A percentile compares a stretch with the other conserved stretches of the same genome.
These are phyloP conservation scores for Aulostomus chinensis DNA, from an alignment of 2,797 vertebrate genomes.

Conservation along the genomic window DNA sequence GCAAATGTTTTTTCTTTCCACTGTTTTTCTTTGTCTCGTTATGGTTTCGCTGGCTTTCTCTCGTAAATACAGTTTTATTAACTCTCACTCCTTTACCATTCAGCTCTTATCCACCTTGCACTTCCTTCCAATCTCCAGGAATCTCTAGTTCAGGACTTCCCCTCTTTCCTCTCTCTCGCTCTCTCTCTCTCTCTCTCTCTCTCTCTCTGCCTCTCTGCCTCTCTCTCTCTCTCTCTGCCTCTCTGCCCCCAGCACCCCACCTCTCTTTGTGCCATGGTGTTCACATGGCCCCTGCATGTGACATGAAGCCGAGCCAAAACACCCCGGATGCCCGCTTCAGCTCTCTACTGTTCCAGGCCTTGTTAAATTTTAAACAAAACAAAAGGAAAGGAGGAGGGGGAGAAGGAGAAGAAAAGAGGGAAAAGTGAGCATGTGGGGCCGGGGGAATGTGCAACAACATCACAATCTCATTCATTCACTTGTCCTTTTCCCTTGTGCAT, in stretches of 20 bases:
- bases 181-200: slow-evolving; percentile 23
- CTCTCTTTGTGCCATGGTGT: slow-evolving; percentile 67
- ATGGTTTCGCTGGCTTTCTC: slow-evolving; percentile 16
- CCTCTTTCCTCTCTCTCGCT: no score
- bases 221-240: slow-evolving; percentile 9
- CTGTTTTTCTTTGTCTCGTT: slow-evolving; percentile 8
- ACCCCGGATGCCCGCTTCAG: slow-evolving; percentile 79
- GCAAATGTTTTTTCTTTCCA: not conserved
- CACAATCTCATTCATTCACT: slow-evolving; percentile 71
- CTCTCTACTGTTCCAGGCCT: slow-evolving; percentile 77
- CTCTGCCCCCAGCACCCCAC: not conserved
- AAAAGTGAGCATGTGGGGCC: slow-evolving; percentile 54
- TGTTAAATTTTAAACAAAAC: slow-evolving; percentile 82
- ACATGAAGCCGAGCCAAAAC: slow-evolving; percentile 77
- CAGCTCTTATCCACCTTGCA: slow-evolving; percentile 8
- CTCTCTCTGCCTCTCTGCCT: slow-evolving; percentile 10
- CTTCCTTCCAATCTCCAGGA: slow-evolving; percentile 15
- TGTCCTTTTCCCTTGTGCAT: slow-evolving; percentile 47
- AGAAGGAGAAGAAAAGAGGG: slow-evolving; percentile 38
- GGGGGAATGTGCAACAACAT: slow-evolving; percentile 74
- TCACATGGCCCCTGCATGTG: slow-evolving; percentile 83
- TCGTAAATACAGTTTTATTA: slow-evolving; percentile 26
- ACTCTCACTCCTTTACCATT: slow-evolving; percentile 2
- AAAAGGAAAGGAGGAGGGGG: slow-evolving; percentile 62
- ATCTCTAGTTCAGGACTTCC: slow-evolving; percentile 46